Evolutionary conservation across 2,113 vertebrate species (phyloP).

Genomic region (Benitochromis conjunctus): DNA sequence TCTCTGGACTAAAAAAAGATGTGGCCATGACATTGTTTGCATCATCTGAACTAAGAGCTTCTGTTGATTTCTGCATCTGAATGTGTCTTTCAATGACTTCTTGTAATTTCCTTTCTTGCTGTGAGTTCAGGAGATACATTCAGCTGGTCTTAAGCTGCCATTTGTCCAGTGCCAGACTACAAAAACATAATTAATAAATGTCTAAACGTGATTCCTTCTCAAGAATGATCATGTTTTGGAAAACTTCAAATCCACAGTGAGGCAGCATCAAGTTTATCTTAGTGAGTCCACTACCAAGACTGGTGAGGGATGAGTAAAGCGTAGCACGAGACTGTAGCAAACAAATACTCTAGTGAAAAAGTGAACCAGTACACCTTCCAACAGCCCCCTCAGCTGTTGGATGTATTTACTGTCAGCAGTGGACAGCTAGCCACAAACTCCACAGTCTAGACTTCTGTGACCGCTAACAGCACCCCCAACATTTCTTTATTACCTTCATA

Average conservation of each 20-base stretch:
- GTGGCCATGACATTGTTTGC: not conserved
- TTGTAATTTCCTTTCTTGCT: not conserved
- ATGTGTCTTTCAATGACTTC: not conserved
- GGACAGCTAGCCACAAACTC: not conserved
- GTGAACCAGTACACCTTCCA: not conserved
- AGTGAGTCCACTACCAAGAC: not conserved
- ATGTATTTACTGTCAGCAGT: not conserved
- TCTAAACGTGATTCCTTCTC: too few relatives aligned
- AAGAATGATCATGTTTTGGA: not conserved
- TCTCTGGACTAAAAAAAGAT: not conserved
- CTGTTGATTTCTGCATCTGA: slow-evolving; percentile 21
- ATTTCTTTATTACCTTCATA: not conserved
- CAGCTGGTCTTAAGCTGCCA: not conserved
- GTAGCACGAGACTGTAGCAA: not conserved
- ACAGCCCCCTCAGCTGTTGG: not conserved
- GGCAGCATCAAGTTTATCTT: not conserved
- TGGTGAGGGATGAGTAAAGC: not conserved
- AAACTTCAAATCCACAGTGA: not conserved
- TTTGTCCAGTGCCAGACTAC: not conserved
- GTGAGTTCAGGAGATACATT: not conserved
- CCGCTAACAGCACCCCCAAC: not conserved
- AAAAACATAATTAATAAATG: not conserved
- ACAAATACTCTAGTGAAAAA: not conserved
- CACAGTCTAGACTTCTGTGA: not conserved
- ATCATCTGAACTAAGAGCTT: not conserved